phyloP scores from a whole-genome alignment of 2,888 invertebrate species.

The Artemia sinica region DNA sequence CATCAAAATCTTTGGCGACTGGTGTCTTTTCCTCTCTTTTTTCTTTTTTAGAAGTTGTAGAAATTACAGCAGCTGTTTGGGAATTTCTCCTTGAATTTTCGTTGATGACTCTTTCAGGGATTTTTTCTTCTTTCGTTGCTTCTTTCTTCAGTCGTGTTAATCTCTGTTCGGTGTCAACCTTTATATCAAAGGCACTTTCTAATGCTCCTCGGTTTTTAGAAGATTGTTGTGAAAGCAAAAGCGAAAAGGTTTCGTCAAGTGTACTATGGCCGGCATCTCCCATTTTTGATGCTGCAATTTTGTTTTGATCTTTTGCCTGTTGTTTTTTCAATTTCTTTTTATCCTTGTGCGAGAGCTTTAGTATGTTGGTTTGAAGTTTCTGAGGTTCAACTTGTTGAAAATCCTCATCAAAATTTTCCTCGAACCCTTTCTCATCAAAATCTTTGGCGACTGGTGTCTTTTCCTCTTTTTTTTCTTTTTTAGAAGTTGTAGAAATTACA shows the following conservation, averaged over 20 bases:
- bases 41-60: no score
- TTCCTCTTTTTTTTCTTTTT: no score
- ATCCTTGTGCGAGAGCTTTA: slow-evolving; percentile 59
- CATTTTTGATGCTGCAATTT: slow-evolving; percentile 65
- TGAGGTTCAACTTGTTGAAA: slow-evolving; percentile 24
- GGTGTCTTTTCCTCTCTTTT: no score
- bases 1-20: slow-evolving; percentile 14
- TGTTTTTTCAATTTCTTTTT: slow-evolving; percentile 72
- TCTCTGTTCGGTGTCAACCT: no score
- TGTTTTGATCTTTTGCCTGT: slow-evolving; percentile 62
- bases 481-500: no score
- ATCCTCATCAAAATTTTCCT: slow-evolving; percentile 6
- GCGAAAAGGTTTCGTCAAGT: slow-evolving; percentile 80
- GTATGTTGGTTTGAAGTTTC: background rate
- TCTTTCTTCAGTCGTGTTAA: no score
- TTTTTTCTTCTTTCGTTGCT: no score
- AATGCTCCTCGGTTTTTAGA: slow-evolving; percentile 50
- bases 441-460: background rate
- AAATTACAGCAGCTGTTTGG: no score
- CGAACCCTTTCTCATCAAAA: slow-evolving; percentile 21
- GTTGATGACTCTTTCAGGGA: no score
- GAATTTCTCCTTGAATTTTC: no score
- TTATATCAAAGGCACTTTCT: slow-evolving; percentile 92
- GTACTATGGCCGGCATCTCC: slow-evolving; percentile 78
- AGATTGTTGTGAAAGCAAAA: slow-evolving; percentile 58